These are phyloP conservation scores for Drosophila orena DNA, from an alignment of 1,140 invertebrate genomes.

Conservation along the genomic window DNA sequence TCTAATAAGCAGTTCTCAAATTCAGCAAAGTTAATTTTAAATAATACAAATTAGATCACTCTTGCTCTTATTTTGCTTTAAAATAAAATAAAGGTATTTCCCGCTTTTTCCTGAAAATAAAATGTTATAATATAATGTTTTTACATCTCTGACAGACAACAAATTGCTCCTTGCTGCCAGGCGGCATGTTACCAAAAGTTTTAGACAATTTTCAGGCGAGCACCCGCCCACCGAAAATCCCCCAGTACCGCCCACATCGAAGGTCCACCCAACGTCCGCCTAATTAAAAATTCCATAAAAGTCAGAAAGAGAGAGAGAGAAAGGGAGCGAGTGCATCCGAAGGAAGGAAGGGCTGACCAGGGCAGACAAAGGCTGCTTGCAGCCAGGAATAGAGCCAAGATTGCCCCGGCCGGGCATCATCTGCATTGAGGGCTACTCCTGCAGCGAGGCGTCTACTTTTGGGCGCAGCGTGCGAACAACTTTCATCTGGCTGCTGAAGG, in stretches of 20 bases:
- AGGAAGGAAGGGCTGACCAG: slow-evolving; percentile 6
- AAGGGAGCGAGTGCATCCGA: not conserved
- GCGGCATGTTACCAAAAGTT: slow-evolving; percentile 18
- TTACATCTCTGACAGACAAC: not conserved
- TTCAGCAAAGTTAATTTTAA: not conserved
- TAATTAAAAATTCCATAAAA: slow-evolving; percentile 80
- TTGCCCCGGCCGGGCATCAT: slow-evolving; percentile 34
- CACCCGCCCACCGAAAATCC: slow-evolving; percentile 15
- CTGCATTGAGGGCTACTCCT: slow-evolving; percentile 61
- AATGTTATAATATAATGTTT: no score
- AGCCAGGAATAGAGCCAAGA: slow-evolving; percentile 42
- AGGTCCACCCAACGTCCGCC: slow-evolving; percentile 34
- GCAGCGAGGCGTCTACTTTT: slow-evolving; percentile 56
- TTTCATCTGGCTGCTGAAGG: slow-evolving; percentile 28
- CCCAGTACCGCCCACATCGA: slow-evolving; percentile 6
- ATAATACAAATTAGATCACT: not conserved
- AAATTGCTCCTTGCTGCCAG: slow-evolving; percentile 19
- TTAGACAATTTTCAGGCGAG: not conserved
- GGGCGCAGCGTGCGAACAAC: slow-evolving; percentile 54
- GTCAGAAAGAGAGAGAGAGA: no score
- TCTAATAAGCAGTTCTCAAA: not conserved
- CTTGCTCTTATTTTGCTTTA: not conserved
- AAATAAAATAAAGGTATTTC: no score
- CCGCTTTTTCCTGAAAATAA: no score
- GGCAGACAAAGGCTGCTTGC: slow-evolving; percentile 42